Evolutionary conservation across 2,888 invertebrate species (phyloP).

Genomic region (Dicyrtoma fusca): DNA sequence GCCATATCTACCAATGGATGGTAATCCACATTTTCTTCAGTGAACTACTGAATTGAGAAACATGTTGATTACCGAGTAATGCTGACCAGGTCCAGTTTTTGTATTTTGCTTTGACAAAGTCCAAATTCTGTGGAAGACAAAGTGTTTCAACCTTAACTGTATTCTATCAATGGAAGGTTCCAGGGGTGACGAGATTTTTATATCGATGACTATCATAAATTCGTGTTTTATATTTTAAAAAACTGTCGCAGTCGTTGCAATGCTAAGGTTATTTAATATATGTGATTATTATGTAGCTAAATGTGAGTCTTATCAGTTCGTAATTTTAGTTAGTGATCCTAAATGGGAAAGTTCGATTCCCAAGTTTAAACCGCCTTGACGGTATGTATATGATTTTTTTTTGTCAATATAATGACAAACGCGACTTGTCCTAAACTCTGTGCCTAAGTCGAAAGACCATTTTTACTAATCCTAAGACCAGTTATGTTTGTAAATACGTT

Average conservation of each 20-base stretch:
- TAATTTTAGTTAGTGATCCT: background rate
- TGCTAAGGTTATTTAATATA: background rate
- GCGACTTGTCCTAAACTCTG: slow-evolving; percentile 33
- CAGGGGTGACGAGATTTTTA: slow-evolving; percentile 29
- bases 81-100: background rate
- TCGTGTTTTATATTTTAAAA: background rate
- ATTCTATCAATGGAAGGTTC: slow-evolving; percentile 15
- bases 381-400: too few relatives aligned
- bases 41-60: slow-evolving; percentile 7
- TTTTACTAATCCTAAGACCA: background rate
- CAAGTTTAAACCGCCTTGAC: too few relatives aligned
- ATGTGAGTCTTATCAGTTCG: background rate
- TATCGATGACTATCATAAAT: slow-evolving; percentile 18
- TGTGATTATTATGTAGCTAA: background rate
- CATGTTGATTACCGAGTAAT: background rate
- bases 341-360: too few relatives aligned
- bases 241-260: background rate
- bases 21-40: slow-evolving; percentile 29
- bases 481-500: background rate
- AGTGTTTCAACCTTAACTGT: too few relatives aligned
- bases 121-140: background rate
- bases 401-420: background rate
- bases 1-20: slow-evolving; percentile 21
- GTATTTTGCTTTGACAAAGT: background rate
- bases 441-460: slow-evolving; percentile 33